These are phyloP conservation scores for Antennarius maculatus DNA, from an alignment of 2,797 vertebrate species.

Conservation along the genomic window DNA sequence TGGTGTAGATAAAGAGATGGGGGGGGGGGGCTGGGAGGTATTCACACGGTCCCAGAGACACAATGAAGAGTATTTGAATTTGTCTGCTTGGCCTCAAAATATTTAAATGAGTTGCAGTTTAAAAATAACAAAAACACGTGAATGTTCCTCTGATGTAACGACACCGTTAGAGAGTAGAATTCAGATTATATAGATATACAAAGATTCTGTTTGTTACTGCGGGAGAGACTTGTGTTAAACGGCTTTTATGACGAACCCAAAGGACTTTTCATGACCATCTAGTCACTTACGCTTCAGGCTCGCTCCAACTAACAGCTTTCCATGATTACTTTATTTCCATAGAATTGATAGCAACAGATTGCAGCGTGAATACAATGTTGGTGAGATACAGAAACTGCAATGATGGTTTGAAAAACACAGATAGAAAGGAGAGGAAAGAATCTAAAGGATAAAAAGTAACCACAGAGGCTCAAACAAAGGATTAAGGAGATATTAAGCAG, in stretches of 20 bases:
- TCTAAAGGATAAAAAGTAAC: background rate
- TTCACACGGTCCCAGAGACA: background rate
- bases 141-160: conserved; percentile 1
- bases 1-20: conserved; percentile 37
- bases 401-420: conserved; percentile 2
- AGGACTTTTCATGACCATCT: background rate
- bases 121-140: conserved; percentile 1
- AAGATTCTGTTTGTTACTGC: background rate
- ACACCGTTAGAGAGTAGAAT: background rate
- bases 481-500: conserved; percentile 23
- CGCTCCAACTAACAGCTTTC: conserved; percentile 18
- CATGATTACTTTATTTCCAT: conserved; percentile 35
- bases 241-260: background rate
- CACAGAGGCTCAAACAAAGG: conserved; percentile 1
- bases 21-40: background rate
- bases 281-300: background rate
- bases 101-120: background rate
- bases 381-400: conserved; percentile 8
- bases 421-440: background rate
- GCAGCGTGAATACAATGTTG: background rate
- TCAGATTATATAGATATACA: background rate
- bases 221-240: background rate
- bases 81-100: background rate
- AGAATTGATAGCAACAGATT: conserved; percentile 3
- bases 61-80: conserved; percentile 1